phyloP scores from a whole-genome alignment of 2,888 invertebrate species.

The Barypeithes pellucidus region DNA sequence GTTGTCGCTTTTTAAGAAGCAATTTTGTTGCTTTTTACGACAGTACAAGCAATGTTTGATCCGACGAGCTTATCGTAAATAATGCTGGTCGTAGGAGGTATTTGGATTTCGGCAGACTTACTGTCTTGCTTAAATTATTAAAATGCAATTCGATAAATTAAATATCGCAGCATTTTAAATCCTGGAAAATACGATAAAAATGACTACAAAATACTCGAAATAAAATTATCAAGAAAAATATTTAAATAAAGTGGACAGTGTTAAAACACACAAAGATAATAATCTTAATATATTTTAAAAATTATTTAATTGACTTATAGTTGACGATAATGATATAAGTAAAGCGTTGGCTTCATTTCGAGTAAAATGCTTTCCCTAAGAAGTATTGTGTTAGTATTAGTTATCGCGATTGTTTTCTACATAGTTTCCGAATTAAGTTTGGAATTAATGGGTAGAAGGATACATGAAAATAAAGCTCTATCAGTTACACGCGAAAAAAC shows the following conservation, averaged over 20 bases:
- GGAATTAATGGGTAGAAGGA: neutral
- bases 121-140: no score
- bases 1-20: no score
- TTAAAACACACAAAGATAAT: neutral
- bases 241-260: neutral
- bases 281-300: neutral
- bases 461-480: neutral
- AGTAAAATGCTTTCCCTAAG: neutral
- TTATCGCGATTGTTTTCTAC: neutral
- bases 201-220: neutral
- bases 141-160: no score
- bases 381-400: neutral
- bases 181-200: no score
- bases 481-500: no score
- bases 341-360: neutral
- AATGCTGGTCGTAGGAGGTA: no score
- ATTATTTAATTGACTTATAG: neutral
- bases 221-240: neutral
- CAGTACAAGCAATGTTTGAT: no score
- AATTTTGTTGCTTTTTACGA: no score
- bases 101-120: no score
- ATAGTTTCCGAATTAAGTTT: constrained; percentile 1
- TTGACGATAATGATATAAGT: neutral
- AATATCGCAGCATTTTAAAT: no score
- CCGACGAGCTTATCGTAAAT: no score